These are phyloP conservation scores for Circaetus gallicus DNA, from an alignment of 2,113 vertebrate genomes.

Conservation along the genomic window DNA sequence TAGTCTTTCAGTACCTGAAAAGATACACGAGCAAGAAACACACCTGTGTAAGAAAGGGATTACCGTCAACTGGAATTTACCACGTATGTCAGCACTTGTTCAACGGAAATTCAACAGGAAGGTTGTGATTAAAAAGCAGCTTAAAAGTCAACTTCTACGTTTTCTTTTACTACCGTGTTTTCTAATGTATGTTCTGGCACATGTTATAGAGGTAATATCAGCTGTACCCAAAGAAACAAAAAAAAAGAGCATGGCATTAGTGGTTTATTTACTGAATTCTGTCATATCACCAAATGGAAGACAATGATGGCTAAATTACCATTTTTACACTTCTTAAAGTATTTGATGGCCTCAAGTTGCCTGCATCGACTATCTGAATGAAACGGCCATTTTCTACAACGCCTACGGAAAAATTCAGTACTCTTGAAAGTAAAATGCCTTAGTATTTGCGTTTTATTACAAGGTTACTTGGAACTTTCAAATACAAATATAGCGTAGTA, in stretches of 20 bases:
- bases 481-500: slow-evolving; percentile 38
- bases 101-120: not conserved
- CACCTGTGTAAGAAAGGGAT: slow-evolving; percentile 25
- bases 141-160: slow-evolving; percentile 30
- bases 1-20: slow-evolving; percentile 25
- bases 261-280: slow-evolving; percentile 62
- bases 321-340: not conserved
- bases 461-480: slow-evolving; percentile 32
- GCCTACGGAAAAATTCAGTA: slow-evolving; percentile 44
- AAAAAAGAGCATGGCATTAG: slow-evolving; percentile 45
- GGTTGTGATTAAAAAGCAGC: slow-evolving; percentile 62
- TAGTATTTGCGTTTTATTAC: slow-evolving; percentile 5
- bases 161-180: not conserved
- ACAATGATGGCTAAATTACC: slow-evolving; percentile 71
- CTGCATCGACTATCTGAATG: not conserved
- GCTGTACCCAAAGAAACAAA: slow-evolving; percentile 43
- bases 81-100: not conserved
- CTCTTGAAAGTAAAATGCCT: slow-evolving; percentile 5
- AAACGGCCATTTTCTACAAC: slow-evolving; percentile 13
- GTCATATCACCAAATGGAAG: slow-evolving; percentile 75
- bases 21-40: slow-evolving; percentile 22
- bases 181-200: slow-evolving; percentile 64
- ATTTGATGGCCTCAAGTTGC: slow-evolving; percentile 36
- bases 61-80: not conserved
- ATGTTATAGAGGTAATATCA: slow-evolving; percentile 59